Percentiles rank a stretch among this genome's conserved stretches.
phyloP scores from a whole-genome alignment of 2,797 vertebrate genomes.

The Rhinogobio ventralis region DNA sequence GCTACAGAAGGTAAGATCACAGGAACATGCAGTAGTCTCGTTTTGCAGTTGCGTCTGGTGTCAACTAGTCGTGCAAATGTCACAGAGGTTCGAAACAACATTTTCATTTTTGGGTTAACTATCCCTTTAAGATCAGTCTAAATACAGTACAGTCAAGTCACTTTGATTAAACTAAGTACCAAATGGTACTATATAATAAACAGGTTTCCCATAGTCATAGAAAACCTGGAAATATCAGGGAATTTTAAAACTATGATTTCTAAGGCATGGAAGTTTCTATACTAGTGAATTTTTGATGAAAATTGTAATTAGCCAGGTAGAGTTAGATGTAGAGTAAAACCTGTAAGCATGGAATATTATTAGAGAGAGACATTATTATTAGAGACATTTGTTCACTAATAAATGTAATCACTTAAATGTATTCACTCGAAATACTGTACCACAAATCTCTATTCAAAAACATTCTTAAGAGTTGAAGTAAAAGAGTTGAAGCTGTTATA shows the following conservation, averaged over 20 bases:
- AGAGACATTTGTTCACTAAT: not conserved
- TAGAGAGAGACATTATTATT: no score
- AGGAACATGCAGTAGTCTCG: not conserved
- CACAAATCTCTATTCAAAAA: not conserved
- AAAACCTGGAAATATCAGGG: not conserved
- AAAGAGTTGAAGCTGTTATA: no score
- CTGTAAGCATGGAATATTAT: not conserved
- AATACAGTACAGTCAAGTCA: not conserved
- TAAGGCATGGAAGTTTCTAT: not conserved
- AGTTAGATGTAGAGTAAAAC: not conserved
- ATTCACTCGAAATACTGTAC: not conserved
- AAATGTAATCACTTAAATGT: not conserved
- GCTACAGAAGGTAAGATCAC: slow-evolving; percentile 78
- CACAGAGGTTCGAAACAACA: no score
- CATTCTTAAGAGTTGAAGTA: no score
- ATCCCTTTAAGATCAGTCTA: no score
- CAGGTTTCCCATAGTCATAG: not conserved
- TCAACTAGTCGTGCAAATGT: not conserved
- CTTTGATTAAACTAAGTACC: not conserved
- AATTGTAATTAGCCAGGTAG: not conserved
- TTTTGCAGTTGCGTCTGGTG: not conserved
- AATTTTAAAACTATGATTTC: not conserved
- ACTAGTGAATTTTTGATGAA: not conserved
- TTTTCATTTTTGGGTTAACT: no score
- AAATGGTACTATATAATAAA: not conserved